Conservation (phyloP, 2,888 invertebrate species). For the Cryptocephalus moraei region DNA sequence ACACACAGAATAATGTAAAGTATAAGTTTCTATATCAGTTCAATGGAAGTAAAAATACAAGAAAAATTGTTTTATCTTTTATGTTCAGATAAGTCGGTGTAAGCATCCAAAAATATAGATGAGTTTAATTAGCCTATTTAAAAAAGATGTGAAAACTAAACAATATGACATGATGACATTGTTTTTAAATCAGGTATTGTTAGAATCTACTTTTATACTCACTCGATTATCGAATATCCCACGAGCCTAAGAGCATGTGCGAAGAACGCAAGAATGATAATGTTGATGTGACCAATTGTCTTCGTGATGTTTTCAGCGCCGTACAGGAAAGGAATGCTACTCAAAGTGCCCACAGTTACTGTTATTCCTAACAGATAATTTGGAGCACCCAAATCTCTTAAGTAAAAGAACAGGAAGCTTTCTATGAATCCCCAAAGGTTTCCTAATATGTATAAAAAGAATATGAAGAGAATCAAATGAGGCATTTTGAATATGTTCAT, state of each 20-base stretch:
- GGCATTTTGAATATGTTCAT: slow-evolving; percentile 67
- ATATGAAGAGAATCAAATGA: slow-evolving; percentile 68
- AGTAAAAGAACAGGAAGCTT: slow-evolving; percentile 76
- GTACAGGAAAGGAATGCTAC: slow-evolving; percentile 76
- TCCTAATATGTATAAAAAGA: slow-evolving; percentile 72
- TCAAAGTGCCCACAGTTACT: slow-evolving; percentile 73
- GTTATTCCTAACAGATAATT: slow-evolving; percentile 75
- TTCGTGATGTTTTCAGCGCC: slow-evolving; percentile 75
- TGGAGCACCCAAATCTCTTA: slow-evolving; percentile 74
- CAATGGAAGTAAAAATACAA: too few species aligned
- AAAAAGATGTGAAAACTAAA: too few species aligned
- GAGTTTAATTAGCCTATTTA: too few species aligned
- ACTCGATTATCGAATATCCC: slow-evolving; percentile 80
- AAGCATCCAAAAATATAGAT: too few species aligned
- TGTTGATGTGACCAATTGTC: slow-evolving; percentile 71
- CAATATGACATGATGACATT: too few species aligned
- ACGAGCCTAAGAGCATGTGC: slow-evolving; percentile 73
- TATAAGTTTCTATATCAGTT: too few species aligned
- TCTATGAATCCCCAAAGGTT: slow-evolving; percentile 86
- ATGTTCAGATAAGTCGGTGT: too few species aligned
- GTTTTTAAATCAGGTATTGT: too few species aligned
- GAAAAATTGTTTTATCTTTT: too few species aligned
- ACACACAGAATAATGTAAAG: too few species aligned
- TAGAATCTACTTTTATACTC: slow-evolving; percentile 33
- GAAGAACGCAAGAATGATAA: slow-evolving; percentile 76